phyloP scores from a whole-genome alignment of 1,140 invertebrate genomes.

The Drosophila teissieri region DNA sequence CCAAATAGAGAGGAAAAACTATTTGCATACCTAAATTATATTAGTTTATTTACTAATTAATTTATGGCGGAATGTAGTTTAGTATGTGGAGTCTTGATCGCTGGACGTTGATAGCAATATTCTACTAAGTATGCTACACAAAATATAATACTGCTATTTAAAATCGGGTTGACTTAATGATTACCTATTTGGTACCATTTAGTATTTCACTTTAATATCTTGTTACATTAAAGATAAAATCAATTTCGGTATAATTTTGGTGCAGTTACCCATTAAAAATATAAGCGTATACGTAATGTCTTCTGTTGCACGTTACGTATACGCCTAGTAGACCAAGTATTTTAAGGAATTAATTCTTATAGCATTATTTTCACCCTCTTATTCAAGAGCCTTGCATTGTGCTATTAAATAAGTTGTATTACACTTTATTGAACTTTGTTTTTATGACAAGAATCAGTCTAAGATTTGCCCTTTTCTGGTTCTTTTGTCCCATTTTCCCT shows the following conservation, averaged over 20 bases:
- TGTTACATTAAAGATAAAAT: too few species aligned
- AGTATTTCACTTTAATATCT: too few species aligned
- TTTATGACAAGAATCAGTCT: slow-evolving; percentile 14
- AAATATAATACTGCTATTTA: neutral
- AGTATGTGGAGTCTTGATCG: neutral
- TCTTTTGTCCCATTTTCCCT: slow-evolving; percentile 4
- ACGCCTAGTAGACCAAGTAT: neutral
- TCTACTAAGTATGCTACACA: slow-evolving; percentile 34
- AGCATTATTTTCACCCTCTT: neutral
- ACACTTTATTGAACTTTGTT: slow-evolving; percentile 16
- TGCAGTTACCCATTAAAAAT: too few species aligned
- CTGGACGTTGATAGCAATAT: neutral
- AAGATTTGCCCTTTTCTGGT: slow-evolving; percentile 18
- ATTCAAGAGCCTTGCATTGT: neutral
- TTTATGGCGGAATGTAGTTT: neutral
- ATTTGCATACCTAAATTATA: neutral
- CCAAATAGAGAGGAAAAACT: too few species aligned
- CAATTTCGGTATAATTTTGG: too few species aligned
- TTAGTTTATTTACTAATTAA: neutral
- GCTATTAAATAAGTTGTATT: slow-evolving; percentile 8
- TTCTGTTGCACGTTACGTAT: slow-evolving; percentile 2
- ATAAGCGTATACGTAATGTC: too few species aligned
- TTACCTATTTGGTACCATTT: too few species aligned
- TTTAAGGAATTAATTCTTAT: neutral
- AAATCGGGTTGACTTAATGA: neutral